Conservation (phyloP, 2,113 vertebrate species). For the Crocuta crocuta region DNA sequence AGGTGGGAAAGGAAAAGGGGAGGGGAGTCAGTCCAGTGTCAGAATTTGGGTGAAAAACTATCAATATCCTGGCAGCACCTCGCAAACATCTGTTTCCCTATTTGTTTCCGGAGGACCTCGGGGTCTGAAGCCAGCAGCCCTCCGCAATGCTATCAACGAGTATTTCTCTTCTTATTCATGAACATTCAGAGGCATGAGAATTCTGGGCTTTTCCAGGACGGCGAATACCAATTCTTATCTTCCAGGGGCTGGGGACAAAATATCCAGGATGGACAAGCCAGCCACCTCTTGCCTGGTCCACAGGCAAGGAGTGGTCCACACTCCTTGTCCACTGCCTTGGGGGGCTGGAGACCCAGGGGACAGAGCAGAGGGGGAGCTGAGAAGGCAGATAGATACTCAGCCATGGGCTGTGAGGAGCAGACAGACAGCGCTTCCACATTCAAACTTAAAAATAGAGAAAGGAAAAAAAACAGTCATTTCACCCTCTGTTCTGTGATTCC, state of each 20-base stretch:
- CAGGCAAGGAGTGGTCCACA: not conserved
- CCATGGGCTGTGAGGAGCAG: not conserved
- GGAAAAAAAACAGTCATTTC: not conserved
- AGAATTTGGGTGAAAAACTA: slow-evolving; percentile 65
- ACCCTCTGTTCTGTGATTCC: slow-evolving; percentile 28
- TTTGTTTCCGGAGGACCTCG: not conserved
- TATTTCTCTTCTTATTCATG: not conserved
- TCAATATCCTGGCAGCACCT: slow-evolving; percentile 46
- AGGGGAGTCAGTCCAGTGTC: slow-evolving; percentile 38
- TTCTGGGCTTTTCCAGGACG: not conserved
- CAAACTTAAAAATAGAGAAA: not conserved
- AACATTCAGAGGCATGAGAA: not conserved
- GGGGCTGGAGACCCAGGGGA: not conserved
- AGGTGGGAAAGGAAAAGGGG: slow-evolving; percentile 38
- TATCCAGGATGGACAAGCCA: not conserved
- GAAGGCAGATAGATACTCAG: not conserved
- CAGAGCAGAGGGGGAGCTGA: not conserved
- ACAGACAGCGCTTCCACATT: not conserved
- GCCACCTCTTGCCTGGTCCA: not conserved
- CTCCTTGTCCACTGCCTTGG: not conserved
- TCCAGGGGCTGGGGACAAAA: not conserved
- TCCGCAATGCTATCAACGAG: not conserved
- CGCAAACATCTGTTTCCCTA: slow-evolving; percentile 67
- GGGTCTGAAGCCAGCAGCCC: not conserved
- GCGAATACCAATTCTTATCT: not conserved